Evolutionary conservation across 35 echinoderm and acorn worm genomes (phyloP).

Genomic region (Ophioderma brevispina): DNA sequence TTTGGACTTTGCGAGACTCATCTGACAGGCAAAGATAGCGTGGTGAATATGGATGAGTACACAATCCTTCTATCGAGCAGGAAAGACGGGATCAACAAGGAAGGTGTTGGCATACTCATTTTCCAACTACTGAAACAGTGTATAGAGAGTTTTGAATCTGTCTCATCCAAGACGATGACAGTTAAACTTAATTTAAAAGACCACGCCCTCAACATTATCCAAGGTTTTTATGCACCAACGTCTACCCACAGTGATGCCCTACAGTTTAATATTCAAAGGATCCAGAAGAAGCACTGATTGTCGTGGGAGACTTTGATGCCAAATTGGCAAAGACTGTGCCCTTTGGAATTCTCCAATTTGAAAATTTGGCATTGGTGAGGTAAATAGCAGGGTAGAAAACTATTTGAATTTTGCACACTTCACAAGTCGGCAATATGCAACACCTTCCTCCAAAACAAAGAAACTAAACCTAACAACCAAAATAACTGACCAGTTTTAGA

Average conservation of each 20-base stretch:
- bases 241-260: background rate
- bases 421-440: constrained; percentile 27
- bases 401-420: constrained; percentile 20
- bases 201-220: background rate
- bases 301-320: background rate
- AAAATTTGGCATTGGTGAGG: background rate
- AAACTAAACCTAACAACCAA: too few relatives aligned
- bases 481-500: too few relatives aligned
- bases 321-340: background rate
- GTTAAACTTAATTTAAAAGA: constrained; percentile 1
- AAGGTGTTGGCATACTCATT: constrained; percentile 26
- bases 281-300: too few relatives aligned
- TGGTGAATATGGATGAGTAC: background rate
- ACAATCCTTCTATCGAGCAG: constrained; percentile 12
- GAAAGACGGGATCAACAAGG: background rate
- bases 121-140: background rate
- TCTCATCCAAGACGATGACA: background rate
- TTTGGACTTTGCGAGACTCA: too few relatives aligned
- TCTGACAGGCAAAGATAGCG: too few relatives aligned
- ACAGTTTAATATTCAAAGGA: background rate
- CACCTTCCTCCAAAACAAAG: constrained; percentile 23
- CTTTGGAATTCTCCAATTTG: background rate
- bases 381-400: constrained; percentile 27
- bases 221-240: background rate
- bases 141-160: background rate